Evolutionary conservation across 2,113 vertebrate species (phyloP).

Genomic region (Gnathonemus longibarbis): DNA sequence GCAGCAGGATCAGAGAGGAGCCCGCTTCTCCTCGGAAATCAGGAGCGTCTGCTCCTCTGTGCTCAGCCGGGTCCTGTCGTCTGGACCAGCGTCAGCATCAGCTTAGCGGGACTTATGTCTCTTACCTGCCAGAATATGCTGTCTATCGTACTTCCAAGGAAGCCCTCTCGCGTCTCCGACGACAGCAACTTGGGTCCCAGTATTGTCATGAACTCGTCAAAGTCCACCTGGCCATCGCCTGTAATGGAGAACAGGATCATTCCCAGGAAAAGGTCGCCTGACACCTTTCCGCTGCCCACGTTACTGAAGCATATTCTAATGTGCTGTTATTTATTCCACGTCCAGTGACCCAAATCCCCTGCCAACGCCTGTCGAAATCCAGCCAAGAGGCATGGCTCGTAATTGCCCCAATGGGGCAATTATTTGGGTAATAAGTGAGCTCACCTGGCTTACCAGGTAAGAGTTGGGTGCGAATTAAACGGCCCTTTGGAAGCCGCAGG

Average conservation of each 20-base stretch:
- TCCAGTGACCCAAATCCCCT: neutral
- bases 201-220: slow-evolving; percentile 98
- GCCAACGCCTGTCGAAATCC: neutral
- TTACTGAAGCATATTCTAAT: neutral
- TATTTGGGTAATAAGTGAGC: neutral
- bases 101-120: neutral
- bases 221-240: slow-evolving; percentile 98
- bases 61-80: neutral
- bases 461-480: neutral
- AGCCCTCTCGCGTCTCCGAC: slow-evolving; percentile 89
- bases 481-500: neutral
- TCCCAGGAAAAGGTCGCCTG: neutral
- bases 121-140: slow-evolving; percentile 99
- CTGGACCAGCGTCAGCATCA: neutral
- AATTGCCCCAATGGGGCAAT: neutral
- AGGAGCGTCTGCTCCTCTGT: neutral
- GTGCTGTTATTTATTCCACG: neutral
- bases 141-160: slow-evolving; percentile 92
- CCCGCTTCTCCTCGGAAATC: neutral
- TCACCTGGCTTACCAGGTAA: neutral
- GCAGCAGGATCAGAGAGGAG: neutral
- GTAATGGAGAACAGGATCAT: slow-evolving; percentile 37
- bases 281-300: neutral
- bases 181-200: slow-evolving; percentile 93
- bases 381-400: neutral